phyloP scores from a whole-genome alignment of 2,888 invertebrate genomes.

The Lissonota sp. region DNA sequence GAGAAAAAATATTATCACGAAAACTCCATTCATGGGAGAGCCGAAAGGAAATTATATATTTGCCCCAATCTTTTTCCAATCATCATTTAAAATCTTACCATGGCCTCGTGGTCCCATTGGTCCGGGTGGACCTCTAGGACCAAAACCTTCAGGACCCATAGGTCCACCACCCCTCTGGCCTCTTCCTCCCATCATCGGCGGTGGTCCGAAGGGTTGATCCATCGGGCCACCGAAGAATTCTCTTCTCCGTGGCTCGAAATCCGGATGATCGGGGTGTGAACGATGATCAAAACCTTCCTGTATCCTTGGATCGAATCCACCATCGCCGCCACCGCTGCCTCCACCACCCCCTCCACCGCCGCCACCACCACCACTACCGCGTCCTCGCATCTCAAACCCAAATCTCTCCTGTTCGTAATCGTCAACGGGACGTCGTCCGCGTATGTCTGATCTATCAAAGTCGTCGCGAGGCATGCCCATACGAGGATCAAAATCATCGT shows the following conservation, averaged over 20 bases:
- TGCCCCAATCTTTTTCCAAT: not conserved
- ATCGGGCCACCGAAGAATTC: conserved; percentile 81
- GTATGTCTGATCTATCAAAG: conserved; percentile 76
- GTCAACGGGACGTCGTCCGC: conserved; percentile 76
- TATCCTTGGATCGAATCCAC: conserved; percentile 80
- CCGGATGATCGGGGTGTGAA: conserved; percentile 78
- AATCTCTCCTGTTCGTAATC: conserved; percentile 80
- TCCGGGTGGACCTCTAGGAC: conserved; percentile 78
- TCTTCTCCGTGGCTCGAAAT: conserved; percentile 80
- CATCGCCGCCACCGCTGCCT: conserved; percentile 52
- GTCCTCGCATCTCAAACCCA: conserved; percentile 80
- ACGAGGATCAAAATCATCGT: conserved; percentile 78
- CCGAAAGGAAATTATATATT: conserved; percentile 30
- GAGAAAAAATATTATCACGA: not conserved
- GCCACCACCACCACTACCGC: conserved; percentile 71
- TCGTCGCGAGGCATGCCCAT: conserved; percentile 75
- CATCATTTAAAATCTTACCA: conserved; percentile 71
- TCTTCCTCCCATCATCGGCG: conserved; percentile 80
- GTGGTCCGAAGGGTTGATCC: conserved; percentile 78
- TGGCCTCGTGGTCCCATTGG: conserved; percentile 78
- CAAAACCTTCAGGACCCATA: conserved; percentile 82
- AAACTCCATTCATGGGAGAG: conserved; percentile 1
- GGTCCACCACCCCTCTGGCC: conserved; percentile 77
- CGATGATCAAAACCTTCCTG: conserved; percentile 78
- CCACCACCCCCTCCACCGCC: not conserved